These are phyloP conservation scores for Lethocerus indicus DNA, from an alignment of 1,140 invertebrate species.

Conservation along the genomic window DNA sequence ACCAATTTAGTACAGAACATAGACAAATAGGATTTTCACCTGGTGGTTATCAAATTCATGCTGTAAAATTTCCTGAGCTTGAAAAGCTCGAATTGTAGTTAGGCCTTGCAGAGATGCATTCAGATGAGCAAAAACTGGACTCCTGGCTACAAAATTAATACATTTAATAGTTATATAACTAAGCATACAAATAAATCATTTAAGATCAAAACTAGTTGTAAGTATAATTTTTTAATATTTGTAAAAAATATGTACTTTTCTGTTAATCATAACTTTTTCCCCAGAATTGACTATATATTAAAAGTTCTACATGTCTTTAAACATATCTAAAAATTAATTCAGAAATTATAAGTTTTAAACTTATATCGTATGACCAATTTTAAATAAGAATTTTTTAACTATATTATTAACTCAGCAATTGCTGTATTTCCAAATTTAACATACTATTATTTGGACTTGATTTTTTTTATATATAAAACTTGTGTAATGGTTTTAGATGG, in stretches of 20 bases:
- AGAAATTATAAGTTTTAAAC: too few species aligned
- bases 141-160: constrained; percentile 35
- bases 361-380: too few species aligned
- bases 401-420: too few species aligned
- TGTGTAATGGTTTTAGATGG: too few species aligned
- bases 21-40: constrained; percentile 20
- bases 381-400: too few species aligned
- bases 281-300: not conserved
- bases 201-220: not conserved
- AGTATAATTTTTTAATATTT: too few species aligned
- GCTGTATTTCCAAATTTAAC: too few species aligned
- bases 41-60: constrained; percentile 67
- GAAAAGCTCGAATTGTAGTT: constrained; percentile 73
- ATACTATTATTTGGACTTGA: too few species aligned
- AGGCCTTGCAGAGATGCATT: constrained; percentile 77
- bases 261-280: too few species aligned
- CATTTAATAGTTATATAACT: not conserved
- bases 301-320: not conserved
- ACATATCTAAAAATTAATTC: not conserved
- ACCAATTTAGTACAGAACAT: not conserved
- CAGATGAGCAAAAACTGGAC: constrained; percentile 74
- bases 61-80: constrained; percentile 58
- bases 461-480: too few species aligned
- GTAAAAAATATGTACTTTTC: too few species aligned
- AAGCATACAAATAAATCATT: not conserved